Conservation (phyloP, 1,140 invertebrate species). For the Venustaconcha ellipsiformis region DNA sequence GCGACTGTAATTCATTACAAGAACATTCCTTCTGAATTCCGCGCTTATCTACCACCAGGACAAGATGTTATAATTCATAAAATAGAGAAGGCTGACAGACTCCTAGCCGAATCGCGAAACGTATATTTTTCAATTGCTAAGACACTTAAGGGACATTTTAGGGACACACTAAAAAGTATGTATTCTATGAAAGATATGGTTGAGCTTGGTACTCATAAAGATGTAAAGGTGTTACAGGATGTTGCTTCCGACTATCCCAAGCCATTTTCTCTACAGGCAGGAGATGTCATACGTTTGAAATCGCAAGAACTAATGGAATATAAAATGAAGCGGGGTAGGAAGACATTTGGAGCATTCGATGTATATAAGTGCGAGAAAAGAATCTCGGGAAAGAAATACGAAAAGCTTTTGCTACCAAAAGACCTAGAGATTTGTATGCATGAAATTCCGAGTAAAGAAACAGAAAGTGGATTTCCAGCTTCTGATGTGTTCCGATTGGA, state of each 20-base stretch:
- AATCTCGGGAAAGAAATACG: constrained; percentile 5
- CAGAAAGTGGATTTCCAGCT: constrained; percentile 18
- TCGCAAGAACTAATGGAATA: constrained; percentile 17
- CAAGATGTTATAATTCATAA: constrained; percentile 21
- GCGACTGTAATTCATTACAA: constrained; percentile 31
- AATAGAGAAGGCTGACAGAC: constrained; percentile 25
- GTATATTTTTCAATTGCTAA: constrained; percentile 18
- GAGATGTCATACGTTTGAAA: constrained; percentile 30
- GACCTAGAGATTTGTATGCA: constrained; percentile 23
- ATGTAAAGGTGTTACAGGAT: constrained; percentile 26
- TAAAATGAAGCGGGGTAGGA: constrained; percentile 27
- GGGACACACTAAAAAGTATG: constrained; percentile 19
- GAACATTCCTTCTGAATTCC: constrained; percentile 29
- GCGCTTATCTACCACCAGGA: constrained; percentile 15
- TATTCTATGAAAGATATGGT: constrained; percentile 8
- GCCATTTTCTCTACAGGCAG: constrained; percentile 21
- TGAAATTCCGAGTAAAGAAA: constrained; percentile 18
- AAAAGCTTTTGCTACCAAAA: constrained; percentile 26
- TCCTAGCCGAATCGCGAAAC: constrained; percentile 18
- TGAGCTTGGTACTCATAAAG: constrained; percentile 1
- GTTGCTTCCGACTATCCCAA: constrained; percentile 28
- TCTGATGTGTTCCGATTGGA: constrained; percentile 24
- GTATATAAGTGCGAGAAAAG: constrained; percentile 23
- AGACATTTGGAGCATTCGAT: constrained; percentile 11
- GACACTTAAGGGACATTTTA: constrained; percentile 14